Base-by-base conservation (phyloP, 2,113 vertebrate genomes). In the Lepus timidus region DNA sequence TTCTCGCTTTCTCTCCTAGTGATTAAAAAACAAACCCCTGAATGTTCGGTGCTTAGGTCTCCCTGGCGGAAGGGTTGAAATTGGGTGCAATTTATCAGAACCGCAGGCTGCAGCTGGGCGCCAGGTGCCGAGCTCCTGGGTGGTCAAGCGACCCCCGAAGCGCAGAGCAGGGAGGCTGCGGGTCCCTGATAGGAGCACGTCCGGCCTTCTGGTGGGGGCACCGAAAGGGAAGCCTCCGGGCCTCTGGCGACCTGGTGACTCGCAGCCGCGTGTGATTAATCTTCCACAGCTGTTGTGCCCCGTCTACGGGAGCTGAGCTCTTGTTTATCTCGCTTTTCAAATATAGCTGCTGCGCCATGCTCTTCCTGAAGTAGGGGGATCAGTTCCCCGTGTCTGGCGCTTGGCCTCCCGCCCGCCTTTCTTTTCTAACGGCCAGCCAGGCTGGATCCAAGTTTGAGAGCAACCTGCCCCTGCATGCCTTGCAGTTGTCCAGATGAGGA, bases 301-400 rank as follows among this genome's bases (percentile, higher is more conserved):
- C 88, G 96, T 98, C 98, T 96, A 93, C 97, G 97, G 89, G 97
- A 98, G 97, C 98, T 97, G 98, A 98, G 98, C 95, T 95, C 98
- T 98, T 99, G 99, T 99, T 99, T 99, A 99, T 97, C 97, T 97
- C 96, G 84, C 95, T 98, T 98, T 98, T 99, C 99, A 99, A 98
- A 98, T 99, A 98, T 98, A 98, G 98, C 98, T 95, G 97, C 98
- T 98, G 98, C 97, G 97, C 98, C 98, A 98, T 98, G 96, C 98
- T 95, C 98, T 98, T 98, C 98, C 98, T 98, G 98, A 99, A 99
- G 99, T 99, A 99, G 98, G 97, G 97, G 85, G 96, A 81, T 88
- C 85, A 25, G 93, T 93, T 95, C 92, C 73, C 93, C 95, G 31
- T 6, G 58, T 31, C 87, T 91, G 96, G 92, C 55, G 80, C 96